These are phyloP conservation scores for Monodelphis domestica DNA, from an alignment of 2,797 vertebrate genomes.

Conservation along the genomic window DNA sequence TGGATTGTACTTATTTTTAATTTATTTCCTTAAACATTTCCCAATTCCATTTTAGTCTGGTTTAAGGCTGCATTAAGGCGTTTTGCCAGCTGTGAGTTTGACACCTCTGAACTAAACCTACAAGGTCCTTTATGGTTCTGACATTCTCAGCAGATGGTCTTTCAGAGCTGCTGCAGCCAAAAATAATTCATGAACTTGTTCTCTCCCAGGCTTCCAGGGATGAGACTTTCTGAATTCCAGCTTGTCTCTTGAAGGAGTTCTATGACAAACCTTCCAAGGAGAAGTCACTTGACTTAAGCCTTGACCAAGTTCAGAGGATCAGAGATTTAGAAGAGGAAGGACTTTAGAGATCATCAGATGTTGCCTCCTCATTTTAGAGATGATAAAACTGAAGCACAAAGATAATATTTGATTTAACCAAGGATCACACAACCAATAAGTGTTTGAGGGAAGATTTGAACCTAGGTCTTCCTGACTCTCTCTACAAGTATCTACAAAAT, in stretches of 20 bases:
- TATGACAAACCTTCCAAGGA: background rate
- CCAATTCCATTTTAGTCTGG: background rate
- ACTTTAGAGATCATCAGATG: background rate
- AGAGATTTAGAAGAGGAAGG: background rate
- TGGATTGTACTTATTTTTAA: background rate
- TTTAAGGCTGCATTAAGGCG: background rate
- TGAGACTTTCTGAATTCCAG: background rate
- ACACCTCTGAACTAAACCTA: background rate
- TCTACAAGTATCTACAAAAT: background rate
- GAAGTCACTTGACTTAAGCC: background rate
- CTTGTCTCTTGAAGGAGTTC: background rate
- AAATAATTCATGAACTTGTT: background rate
- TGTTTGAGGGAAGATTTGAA: background rate
- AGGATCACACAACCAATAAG: background rate
- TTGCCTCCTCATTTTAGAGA: background rate
- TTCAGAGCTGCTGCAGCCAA: background rate
- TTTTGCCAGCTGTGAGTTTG: background rate
- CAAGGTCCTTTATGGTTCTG: background rate
- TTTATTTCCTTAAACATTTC: background rate
- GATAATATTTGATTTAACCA: background rate
- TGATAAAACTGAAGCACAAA: slow-evolving; percentile 10
- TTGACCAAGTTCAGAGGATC: slow-evolving; percentile 62
- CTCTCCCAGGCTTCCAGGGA: background rate
- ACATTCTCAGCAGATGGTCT: background rate
- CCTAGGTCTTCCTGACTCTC: background rate